phyloP scores from a whole-genome alignment of 37 sponge, comb jelly and placozoan genomes.

The Geodia barretti region DNA sequence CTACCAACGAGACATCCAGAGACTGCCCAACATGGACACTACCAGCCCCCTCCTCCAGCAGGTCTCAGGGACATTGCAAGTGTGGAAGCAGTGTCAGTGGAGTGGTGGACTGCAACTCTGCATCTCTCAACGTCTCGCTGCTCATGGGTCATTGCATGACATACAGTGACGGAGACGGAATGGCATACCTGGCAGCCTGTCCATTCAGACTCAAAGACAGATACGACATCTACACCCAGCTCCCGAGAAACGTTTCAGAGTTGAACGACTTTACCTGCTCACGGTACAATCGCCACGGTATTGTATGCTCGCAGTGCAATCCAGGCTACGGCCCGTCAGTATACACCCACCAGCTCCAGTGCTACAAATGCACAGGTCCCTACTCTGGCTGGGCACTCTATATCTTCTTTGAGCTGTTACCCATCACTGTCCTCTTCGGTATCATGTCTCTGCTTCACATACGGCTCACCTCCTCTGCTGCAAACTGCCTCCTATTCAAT shows the following conservation, averaged over 20 bases:
- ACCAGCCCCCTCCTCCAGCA: neutral
- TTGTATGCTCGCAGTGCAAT: neutral
- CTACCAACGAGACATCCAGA: too few relatives aligned
- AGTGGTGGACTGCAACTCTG: neutral
- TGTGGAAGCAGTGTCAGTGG: neutral
- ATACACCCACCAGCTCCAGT: conserved; percentile 5
- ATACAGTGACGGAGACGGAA: neutral
- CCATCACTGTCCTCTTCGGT: neutral
- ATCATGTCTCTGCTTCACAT: conserved; percentile 9
- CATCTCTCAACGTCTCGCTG: neutral
- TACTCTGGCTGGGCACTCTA: conserved; percentile 17
- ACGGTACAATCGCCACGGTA: neutral
- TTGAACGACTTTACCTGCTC: conserved; percentile 32
- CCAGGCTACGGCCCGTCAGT: conserved; percentile 1
- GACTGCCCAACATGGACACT: neutral
- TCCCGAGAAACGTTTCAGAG: neutral
- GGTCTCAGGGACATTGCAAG: neutral
- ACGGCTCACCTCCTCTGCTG: neutral
- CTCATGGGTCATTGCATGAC: conserved; percentile 18
- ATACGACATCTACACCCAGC: neutral
- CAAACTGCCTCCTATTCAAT: conserved; percentile 18
- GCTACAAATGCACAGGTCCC: neutral
- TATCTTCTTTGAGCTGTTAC: conserved; percentile 6
- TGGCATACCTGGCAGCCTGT: neutral
- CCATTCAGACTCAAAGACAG: neutral